Evolutionary conservation across 2,888 invertebrate genomes (phyloP), one percentile per base, ranked within the genome.

Genomic region (Allygus modestus): DNA sequence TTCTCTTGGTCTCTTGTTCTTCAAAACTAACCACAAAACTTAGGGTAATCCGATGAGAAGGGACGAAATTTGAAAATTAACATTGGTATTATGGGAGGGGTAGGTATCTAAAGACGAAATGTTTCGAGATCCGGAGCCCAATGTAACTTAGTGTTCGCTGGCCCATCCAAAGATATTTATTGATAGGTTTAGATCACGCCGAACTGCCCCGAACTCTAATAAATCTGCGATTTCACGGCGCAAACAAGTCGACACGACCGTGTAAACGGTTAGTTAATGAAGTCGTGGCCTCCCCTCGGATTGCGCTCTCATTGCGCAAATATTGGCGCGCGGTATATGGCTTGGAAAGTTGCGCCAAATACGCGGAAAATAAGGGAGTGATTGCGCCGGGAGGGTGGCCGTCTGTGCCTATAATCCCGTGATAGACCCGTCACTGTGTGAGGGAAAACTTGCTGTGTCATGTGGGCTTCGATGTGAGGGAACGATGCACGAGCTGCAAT

Each of bases 341-440:
- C 75, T 33, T 61, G 83, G 75, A 83, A 83, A 82, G 46, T 65
- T 28, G 83, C 83, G 73, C 83, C 83, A 83, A 83, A 83, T 83
- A 54, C 73, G 83, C 75, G 83, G 83, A 83, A 83, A 83, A 83
- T 58, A 37, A 83, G 58, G 58, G 41, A 54, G 58, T 83, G 79
- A 79, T 79, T 79, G 58, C 79, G 58, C 37, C 12, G 83, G 26
- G 41, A 51, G 31, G 46, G 28, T 33, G 41, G 43, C 54, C 58
- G 79, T 69, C 41, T 20, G 71, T 37, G 82, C 7, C 69, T 33
- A 69, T 26, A 54, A 54, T 54, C 54, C 54, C 23, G 5, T 23
- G 54, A 54, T 54, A 23, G 23, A 23, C 15, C 46, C 54, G 54
- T 54, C 54, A 54, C 20, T 5, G 20, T 46, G 12, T 7, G 15